phyloP scores from a whole-genome alignment of 2,113 vertebrate species.

The Ageneiosus marmoratus region DNA sequence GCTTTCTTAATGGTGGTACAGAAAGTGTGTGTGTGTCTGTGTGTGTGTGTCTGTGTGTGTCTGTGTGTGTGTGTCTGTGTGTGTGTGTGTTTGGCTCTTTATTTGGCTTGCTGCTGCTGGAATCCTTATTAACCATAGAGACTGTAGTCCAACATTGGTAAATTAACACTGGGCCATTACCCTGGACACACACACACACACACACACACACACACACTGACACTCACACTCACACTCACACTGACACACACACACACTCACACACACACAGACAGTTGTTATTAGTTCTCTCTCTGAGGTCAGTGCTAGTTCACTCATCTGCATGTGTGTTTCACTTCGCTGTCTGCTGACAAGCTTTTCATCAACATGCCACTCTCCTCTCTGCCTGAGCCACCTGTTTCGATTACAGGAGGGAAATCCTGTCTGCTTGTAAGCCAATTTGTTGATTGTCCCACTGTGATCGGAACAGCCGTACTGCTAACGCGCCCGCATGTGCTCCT shows the following conservation, averaged over 20 bases:
- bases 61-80: too few species aligned
- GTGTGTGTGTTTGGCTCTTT: neutral
- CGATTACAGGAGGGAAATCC: slow-evolving; percentile 13
- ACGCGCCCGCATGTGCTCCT: neutral
- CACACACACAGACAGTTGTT: neutral
- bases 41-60: too few species aligned
- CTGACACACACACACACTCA: neutral
- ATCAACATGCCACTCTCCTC: slow-evolving; percentile 15
- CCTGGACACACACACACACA: neutral
- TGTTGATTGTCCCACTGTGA: neutral
- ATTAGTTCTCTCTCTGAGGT: neutral
- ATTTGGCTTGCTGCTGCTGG: slow-evolving; percentile 3
- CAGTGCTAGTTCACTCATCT: slow-evolving; percentile 5
- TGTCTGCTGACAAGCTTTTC: slow-evolving; percentile 30
- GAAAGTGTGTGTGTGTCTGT: too few species aligned
- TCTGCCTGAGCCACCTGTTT: neutral
- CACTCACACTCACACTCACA: too few species aligned
- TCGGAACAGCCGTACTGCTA: neutral
- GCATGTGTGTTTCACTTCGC: neutral
- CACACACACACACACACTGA: neutral
- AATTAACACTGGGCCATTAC: slow-evolving; percentile 30
- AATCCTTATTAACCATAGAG: slow-evolving; percentile 3
- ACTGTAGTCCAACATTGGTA: slow-evolving; percentile 13
- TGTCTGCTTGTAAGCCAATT: neutral
- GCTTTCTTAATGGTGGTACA: too few species aligned